A percentile compares a stretch with the other conserved stretches of the same genome.
phyloP scores from a whole-genome alignment of 2,113 vertebrate species.

The Muntiacus muntjak region DNA sequence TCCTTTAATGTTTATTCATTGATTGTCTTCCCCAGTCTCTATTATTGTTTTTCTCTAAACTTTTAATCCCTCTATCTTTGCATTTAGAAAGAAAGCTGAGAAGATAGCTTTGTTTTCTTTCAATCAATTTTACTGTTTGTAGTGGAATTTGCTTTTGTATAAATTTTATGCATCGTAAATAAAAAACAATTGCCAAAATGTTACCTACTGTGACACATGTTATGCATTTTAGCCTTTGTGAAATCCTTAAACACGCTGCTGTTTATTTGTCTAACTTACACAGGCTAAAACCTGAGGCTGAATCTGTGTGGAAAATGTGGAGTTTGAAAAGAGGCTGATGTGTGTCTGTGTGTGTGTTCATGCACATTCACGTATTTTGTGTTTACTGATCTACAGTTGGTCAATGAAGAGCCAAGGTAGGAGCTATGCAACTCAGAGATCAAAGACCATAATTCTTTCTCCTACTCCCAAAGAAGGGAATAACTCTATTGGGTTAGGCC shows the following conservation, averaged over 20 bases:
- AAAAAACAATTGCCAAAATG: slow-evolving; percentile 12
- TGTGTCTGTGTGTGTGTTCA: not conserved
- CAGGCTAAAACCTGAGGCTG: not conserved
- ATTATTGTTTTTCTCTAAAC: not conserved
- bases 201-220: slow-evolving; percentile 29
- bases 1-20: not conserved
- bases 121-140: slow-evolving; percentile 1
- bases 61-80: not conserved
- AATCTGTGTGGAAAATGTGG: not conserved
- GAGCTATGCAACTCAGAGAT: not conserved
- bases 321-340: not conserved
- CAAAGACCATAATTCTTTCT: not conserved
- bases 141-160: slow-evolving; percentile 35
- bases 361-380: not conserved
- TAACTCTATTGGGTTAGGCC: not conserved
- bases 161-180: slow-evolving; percentile 31
- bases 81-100: slow-evolving; percentile 25
- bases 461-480: not conserved
- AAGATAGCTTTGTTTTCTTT: slow-evolving; percentile 37
- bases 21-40: not conserved
- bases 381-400: not conserved
- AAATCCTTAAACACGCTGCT: not conserved
- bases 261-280: slow-evolving; percentile 9
- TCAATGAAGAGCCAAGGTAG: not conserved
- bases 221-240: not conserved